Evolutionary conservation across 2,113 vertebrate genomes (phyloP), one percentile per base, ranked within the genome.

Genomic region (Melozone crissalis): DNA sequence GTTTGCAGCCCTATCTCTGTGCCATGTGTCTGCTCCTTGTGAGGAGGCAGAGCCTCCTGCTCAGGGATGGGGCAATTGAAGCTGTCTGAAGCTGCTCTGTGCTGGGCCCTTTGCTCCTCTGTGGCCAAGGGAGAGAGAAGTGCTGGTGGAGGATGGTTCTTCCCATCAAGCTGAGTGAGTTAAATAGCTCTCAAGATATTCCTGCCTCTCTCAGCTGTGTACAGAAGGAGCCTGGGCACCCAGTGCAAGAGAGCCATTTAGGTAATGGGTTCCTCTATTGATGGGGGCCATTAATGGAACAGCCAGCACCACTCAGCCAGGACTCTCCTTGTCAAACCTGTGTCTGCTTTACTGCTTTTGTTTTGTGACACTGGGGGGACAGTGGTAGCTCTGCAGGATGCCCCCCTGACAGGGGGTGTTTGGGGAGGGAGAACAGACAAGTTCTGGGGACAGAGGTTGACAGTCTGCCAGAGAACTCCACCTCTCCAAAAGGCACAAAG

Each of bases 131-230:
- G 51, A 51, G n/a, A 30, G 55, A 81, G 51, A 37, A 66, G 78
- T 8, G 14, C 23, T 78, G 23, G 11, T 49, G 47, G 10, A 77
- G n/a, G 31, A 81, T 0, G 0, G 55, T 39, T 75, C 31, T 16
- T 61, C 65, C 57, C 39, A 59, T 35, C 82, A 51, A 51, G 47
- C 22, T 33, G 57, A 72, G 74, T 22, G 74, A 55, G 43, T 23
- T 59, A 82, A 84, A 79, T 23, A 54, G 37, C 41, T 92, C 59
- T 90, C 19, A 69, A 21, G 51, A 31, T 66, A 46, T 62, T 83
- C 54, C 58, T 77, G 46, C 79, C 59, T 79, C 33, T 79, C 89
- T 92, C 72, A 80, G 21, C 55, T 87, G 73, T n/a, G 68, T 91
- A 20, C 41, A 66, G 76, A 31, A 76, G 51, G 72, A 90, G 55